A percentile compares a stretch with the other conserved stretches of the same genome.
phyloP scores from a whole-genome alignment of 2,797 vertebrate genomes.

The Picus viridis region DNA sequence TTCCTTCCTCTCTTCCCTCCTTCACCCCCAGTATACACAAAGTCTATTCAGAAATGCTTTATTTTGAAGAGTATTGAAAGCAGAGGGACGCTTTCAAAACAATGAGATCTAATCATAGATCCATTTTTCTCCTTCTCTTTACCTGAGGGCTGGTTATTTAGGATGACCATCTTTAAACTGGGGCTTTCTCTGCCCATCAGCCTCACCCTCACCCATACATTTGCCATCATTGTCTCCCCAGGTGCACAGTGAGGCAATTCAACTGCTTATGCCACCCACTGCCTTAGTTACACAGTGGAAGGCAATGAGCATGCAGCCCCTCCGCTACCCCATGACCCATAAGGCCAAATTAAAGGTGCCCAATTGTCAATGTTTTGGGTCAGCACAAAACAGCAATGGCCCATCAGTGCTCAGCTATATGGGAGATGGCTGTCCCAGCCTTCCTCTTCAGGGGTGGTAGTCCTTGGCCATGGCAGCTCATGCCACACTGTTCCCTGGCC shows the following conservation, averaged over 20 bases:
- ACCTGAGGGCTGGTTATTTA: not conserved
- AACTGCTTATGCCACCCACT: not conserved
- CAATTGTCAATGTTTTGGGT: not conserved
- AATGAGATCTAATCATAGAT: not conserved
- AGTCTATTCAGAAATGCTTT: not conserved
- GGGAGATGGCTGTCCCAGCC: not conserved
- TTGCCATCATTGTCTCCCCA: not conserved
- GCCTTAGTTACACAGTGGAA: accelerated
- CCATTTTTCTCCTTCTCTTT: not conserved
- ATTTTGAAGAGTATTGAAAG: not conserved
- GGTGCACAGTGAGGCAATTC: not conserved
- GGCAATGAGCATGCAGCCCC: not conserved
- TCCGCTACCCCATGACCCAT: accelerated
- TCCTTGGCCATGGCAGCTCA: not conserved
- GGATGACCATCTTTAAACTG: not conserved
- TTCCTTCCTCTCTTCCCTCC: not conserved
- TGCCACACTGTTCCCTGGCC: not conserved
- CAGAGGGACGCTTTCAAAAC: not conserved
- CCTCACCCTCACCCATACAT: not conserved
- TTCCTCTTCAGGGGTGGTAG: not conserved
- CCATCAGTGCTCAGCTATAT: not conserved
- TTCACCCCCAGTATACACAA: not conserved
- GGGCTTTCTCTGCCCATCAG: not conserved
- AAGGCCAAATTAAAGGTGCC: not conserved
- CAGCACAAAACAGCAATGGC: not conserved